Evolutionary conservation across 2,113 vertebrate species (phyloP).

Genomic region (Capra hircus): DNA sequence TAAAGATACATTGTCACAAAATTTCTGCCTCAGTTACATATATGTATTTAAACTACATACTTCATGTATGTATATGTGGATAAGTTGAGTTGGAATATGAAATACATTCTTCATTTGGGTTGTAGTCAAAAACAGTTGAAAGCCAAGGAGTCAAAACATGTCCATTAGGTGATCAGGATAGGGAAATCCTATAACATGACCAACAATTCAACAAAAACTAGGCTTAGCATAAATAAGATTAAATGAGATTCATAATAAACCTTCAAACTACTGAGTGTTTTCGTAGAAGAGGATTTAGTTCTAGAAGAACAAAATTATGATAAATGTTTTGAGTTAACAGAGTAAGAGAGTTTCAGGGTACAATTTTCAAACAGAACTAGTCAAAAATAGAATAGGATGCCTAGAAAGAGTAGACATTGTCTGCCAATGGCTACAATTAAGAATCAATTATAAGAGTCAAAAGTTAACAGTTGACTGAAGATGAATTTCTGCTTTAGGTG

Average conservation of each 20-base stretch:
- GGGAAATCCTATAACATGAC: not conserved
- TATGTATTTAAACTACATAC: not conserved
- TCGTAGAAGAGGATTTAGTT: not conserved
- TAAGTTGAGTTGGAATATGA: not conserved
- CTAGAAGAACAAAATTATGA: not conserved
- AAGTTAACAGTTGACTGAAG: not conserved
- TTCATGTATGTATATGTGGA: not conserved
- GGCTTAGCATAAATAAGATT: not conserved
- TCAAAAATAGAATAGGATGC: not conserved
- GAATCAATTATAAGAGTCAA: not conserved
- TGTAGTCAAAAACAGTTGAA: constrained; percentile 12
- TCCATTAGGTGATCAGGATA: not conserved
- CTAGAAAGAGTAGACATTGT: not conserved
- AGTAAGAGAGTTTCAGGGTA: not conserved
- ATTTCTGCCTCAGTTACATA: not conserved
- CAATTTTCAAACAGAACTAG: not conserved
- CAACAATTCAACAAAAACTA: constrained; percentile 21
- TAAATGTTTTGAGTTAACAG: not conserved
- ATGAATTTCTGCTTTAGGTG: not conserved
- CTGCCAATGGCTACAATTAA: not conserved
- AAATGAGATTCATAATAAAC: not conserved
- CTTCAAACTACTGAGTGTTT: not conserved
- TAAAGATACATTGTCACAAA: not conserved
- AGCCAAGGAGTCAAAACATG: not conserved
- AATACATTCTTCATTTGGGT: not conserved